Conservation (phyloP, 1,140 invertebrate species). For the Doryteuthis pealeii region DNA sequence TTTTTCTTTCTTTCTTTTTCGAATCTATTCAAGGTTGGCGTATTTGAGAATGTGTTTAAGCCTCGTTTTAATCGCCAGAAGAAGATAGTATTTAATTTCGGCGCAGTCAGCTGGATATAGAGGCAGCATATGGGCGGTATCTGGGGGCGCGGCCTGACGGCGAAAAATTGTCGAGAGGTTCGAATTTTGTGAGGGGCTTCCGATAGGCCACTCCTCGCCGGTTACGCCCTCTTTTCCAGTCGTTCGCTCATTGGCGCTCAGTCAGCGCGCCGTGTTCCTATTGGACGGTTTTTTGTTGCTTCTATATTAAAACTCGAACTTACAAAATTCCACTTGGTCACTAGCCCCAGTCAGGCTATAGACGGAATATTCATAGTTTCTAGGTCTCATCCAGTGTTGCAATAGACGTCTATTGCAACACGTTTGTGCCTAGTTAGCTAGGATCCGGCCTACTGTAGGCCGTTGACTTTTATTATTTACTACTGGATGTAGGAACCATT, state of each 20-base stretch:
- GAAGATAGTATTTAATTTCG: not conserved
- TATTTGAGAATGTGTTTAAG: not conserved
- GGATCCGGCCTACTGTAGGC: not conserved
- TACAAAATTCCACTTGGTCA: not conserved
- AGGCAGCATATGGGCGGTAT: not conserved
- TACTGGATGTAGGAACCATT: not conserved
- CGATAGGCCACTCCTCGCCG: not conserved
- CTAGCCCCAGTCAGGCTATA: conserved; percentile 8
- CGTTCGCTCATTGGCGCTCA: not conserved
- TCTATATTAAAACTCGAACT: conserved; percentile 10
- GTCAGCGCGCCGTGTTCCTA: not conserved
- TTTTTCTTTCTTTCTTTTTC: not conserved
- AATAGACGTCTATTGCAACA: conserved; percentile 3
- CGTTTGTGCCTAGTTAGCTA: conserved; percentile 4
- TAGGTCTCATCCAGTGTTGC: conserved; percentile 8
- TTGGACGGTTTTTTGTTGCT: not conserved
- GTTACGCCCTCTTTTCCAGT: not conserved
- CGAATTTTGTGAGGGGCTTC: not conserved
- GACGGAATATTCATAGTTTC: conserved; percentile 5
- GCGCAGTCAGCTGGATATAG: not conserved
- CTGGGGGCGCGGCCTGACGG: not conserved
- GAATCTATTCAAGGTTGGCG: not conserved
- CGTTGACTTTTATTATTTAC: not conserved
- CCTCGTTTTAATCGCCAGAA: not conserved
- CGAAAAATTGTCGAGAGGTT: not conserved